A percentile compares a stretch with the other conserved stretches of the same genome.
Evolutionary conservation across 2,113 vertebrate species (phyloP).

Genomic region (Sialia sialis): DNA sequence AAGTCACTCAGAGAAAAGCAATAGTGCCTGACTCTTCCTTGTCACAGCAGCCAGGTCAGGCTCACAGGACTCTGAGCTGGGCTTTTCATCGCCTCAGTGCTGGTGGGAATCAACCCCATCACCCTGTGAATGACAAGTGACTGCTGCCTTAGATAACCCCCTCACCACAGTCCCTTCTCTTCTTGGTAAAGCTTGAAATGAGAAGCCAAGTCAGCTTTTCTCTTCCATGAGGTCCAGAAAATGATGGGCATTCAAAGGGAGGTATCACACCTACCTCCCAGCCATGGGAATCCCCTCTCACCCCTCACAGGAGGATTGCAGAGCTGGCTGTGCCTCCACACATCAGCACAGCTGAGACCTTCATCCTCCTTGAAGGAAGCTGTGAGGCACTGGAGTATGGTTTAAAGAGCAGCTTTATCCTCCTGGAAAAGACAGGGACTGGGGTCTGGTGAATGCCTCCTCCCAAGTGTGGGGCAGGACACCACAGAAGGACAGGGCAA

Average conservation of each 20-base stretch:
- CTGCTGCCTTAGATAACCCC: background rate
- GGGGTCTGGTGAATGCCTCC: accelerated
- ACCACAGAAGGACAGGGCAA: background rate
- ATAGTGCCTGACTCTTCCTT: background rate
- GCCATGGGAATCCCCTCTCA: no score
- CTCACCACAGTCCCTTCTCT: background rate
- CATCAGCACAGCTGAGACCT: background rate
- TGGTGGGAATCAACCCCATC: background rate
- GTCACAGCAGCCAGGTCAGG: background rate
- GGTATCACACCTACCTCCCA: background rate
- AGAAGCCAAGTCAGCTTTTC: background rate
- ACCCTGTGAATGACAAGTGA: background rate
- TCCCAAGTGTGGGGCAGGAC: background rate
- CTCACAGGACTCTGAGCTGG: background rate
- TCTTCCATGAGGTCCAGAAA: background rate
- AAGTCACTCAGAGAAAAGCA: background rate
- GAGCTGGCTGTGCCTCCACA: background rate
- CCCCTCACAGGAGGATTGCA: background rate
- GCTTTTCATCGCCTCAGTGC: background rate
- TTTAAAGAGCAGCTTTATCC: background rate
- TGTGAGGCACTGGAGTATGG: background rate
- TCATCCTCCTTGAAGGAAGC: background rate
- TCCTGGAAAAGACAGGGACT: background rate
- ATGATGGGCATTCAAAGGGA: accelerated
- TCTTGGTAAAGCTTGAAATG: background rate